Evolutionary conservation across 1,140 invertebrate species (phyloP), one percentile per base, ranked within the genome.

Genomic region (Pseudomyrmex dendroicus): DNA sequence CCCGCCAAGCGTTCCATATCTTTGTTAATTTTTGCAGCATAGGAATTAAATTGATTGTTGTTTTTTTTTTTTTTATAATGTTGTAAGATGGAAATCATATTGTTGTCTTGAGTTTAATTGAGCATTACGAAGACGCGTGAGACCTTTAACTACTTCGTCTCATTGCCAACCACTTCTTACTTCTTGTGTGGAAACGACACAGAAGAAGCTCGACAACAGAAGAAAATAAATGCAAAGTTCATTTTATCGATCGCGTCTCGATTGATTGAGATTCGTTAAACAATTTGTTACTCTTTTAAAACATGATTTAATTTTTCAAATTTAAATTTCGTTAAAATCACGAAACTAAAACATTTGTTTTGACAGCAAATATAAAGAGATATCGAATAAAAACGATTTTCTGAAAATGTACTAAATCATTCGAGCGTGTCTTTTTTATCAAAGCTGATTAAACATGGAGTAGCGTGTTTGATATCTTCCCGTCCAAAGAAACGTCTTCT

Each of bases 151-250:
- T 59, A 44, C 20, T 15, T 80, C 12, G 0, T 35, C 50, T 80
- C 35, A 70, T 72, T 72, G 66, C 44, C 44, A 50, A 80, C 20
- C 22, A 57, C 50, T 68, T 78, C 44, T 78, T 68, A 59, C 25
- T 25, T 25, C 35, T 35, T 15, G 9, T 20, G 59, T 61, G 59
- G 10, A 46, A 1, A 5, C 46, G 50, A 9, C 48, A 68, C 57
- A 25, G 25, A n/a, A 64, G 8, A 74, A 25, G 48, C 13, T 74
- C 10, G 12, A 59, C 4, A 22, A 59, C 20, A 2, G 8, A 13
- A 54, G 12, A 54, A 1, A 57, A 12, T 35, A 35, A 52, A 52
- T 52, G 10, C 2, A 54, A 52, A 1, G 22, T 20, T 44, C 7
- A 35, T 35, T 35, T 35, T 7, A 7, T 35, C 35, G 0, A 7